Base-by-base conservation (phyloP, 2,888 invertebrate genomes). In the Nasonia oneida region DNA sequence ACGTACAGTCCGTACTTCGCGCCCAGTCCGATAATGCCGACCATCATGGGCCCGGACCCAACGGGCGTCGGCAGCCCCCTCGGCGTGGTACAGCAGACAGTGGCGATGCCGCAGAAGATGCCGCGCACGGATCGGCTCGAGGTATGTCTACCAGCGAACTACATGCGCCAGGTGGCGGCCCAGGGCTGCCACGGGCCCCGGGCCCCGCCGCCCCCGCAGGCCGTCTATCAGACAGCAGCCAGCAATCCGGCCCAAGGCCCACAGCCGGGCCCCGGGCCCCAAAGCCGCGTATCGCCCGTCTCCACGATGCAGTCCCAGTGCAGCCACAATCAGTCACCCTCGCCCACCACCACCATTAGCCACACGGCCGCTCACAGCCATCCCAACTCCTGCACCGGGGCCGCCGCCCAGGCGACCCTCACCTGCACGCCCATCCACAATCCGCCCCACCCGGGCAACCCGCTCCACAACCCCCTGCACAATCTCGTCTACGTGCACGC, bases 81-180 rank as follows among this genome's bases (percentile, higher is more conserved):
- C 91, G 97, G 97, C 89, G 96, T 96, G 91, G 96, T 96, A 94
- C 97, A 96, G 94, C 97, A 97, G 95, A 97, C 96, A 94, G 97
- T 97, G 94, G 97, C 96, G 94, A 94, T 95, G 92, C 97, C 98
- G 95, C 98, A 98, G 95, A 98, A 98, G 95, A 96, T 98, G 96
- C 97, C 97, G 91, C 97, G 98, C 94, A 97, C 98, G 94, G 98
- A 98, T 95, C 96, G 98, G 95, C 96, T 98, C 95, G 98, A 98
- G 98, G 98, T 98, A 96, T 96, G 96, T 94, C 91, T 92, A 87
- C 87, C 87, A 86, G 78, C 86, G 86, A 92, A 91, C 91, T 90
- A 92, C 92, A 91, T 91, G 92, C 92, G 90, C 90, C 92, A 90
- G 91, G 91, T 90, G 90, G 91, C 92, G 90, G 91, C 91, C 92